Base-by-base conservation (phyloP, 2,797 vertebrate species). In the Enteromius radiatus region DNA sequence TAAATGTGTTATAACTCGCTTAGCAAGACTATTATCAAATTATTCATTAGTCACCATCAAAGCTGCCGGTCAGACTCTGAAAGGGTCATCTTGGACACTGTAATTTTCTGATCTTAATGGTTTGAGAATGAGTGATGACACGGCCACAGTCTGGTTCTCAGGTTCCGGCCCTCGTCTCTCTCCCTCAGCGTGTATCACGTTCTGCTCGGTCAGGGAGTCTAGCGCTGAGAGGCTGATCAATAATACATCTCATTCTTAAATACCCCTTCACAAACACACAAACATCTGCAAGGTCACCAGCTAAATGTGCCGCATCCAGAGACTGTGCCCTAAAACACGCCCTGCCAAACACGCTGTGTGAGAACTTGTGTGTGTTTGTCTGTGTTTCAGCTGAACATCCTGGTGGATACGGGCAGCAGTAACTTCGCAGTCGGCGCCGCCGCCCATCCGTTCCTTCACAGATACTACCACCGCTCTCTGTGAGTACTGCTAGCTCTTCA, bases 401-500 rank as follows among this genome's bases (percentile, higher is more conserved):
- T 63, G 61, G 61, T 63, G 14, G 98, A 99, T 86, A 99, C 98
- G 0, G 98, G 98, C 76, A 99, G 98, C 94, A 99, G 98, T 88
- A 99, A 99, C 90, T 99, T 99, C 12, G 98, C 98, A 0, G 98
- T 99, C 15, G 98, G 98, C 1, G 98, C 98, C 0, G 97, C 98
- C 0, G 94, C 97, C 81, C 98, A 99, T 85, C 96, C 97, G 2
- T 99, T 98, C 90, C 95, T 99, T 61, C 95, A 93, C 75, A 92
- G 97, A 92, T 99, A 97, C 92, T 63, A 63, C 61, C 61, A 63
- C 28, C 59, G 26, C 14, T 31, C 59, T 8, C 59, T 63, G 59
- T 63, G 59, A 63, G 59, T 63, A 63, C 59, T 28, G 14, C 12
- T 28, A 3, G 28, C 26, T 7, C 12, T 7, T 49, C 31, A 21